Conservation (phyloP, 2,797 vertebrate species). For the Gymnoscopelus braueri region DNA sequence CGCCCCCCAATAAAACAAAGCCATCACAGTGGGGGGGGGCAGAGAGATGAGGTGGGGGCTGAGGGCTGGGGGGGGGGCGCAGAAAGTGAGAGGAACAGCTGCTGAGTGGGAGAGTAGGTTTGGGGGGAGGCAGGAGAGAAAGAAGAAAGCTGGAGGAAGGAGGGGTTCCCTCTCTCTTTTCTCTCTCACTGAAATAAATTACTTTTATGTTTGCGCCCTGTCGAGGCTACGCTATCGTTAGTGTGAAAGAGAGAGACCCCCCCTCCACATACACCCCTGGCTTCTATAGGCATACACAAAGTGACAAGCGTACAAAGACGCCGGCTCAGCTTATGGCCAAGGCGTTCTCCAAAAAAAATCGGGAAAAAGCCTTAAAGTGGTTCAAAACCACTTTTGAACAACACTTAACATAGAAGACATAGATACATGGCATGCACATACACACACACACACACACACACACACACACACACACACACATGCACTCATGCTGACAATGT, state of each 20-base stretch:
- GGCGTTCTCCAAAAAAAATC: slow-evolving; percentile 20
- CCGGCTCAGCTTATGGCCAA: slow-evolving; percentile 32
- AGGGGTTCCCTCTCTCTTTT: slow-evolving; percentile 52
- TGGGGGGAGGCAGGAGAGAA: slow-evolving; percentile 24
- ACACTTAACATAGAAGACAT: background rate
- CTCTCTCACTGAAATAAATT: slow-evolving; percentile 73
- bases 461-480: background rate
- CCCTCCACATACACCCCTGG: background rate
- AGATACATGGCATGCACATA: background rate
- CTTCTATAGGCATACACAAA: slow-evolving; percentile 43
- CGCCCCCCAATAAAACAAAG: slow-evolving; percentile 75
- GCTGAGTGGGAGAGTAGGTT: slow-evolving; percentile 67
- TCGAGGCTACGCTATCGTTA: slow-evolving; percentile 48
- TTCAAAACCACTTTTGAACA: background rate
- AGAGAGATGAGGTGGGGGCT: slow-evolving; percentile 17
- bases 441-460: background rate
- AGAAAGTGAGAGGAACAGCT: slow-evolving; percentile 79
- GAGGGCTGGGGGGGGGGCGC: slow-evolving; percentile 44
- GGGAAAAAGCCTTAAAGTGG: background rate
- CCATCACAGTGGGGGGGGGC: slow-evolving; percentile 48
- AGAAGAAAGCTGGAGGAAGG: slow-evolving; percentile 47
- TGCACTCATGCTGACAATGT: background rate
- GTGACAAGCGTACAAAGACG: slow-evolving; percentile 51
- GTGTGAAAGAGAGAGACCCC: slow-evolving; percentile 16
- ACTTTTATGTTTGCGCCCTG: slow-evolving; percentile 69